Percentiles rank a stretch among this genome's conserved stretches.
Evolutionary conservation across 1,140 invertebrate species (phyloP).

Genomic region (Teleopsis dalmanni): DNA sequence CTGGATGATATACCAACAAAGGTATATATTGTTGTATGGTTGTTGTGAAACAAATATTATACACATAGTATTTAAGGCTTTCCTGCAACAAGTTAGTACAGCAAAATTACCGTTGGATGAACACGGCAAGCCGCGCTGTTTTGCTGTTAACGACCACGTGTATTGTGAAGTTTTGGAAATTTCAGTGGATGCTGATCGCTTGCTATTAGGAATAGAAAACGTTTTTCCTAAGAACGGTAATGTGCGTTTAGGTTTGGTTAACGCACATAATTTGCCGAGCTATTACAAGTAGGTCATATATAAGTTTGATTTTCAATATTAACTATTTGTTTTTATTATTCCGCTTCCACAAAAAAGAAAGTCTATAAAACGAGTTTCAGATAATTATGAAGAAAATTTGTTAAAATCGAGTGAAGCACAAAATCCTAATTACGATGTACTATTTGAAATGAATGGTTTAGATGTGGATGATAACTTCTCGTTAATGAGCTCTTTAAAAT

Average conservation of each 20-base stretch:
- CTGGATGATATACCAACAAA: slow-evolving; percentile 78
- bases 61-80: neutral
- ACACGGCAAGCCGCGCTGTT: slow-evolving; percentile 68
- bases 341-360: too few relatives aligned
- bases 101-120: slow-evolving; percentile 50
- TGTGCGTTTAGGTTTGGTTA: slow-evolving; percentile 72
- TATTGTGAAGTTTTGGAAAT: slow-evolving; percentile 84
- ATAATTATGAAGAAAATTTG: slow-evolving; percentile 70
- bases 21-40: too few relatives aligned
- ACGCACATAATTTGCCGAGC: slow-evolving; percentile 74
- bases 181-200: slow-evolving; percentile 76
- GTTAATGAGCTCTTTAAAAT: slow-evolving; percentile 63
- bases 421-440: slow-evolving; percentile 70
- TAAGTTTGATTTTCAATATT: too few relatives aligned
- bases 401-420: slow-evolving; percentile 78
- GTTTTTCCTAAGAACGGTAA: slow-evolving; percentile 59
- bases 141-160: slow-evolving; percentile 73
- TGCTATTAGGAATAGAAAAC: slow-evolving; percentile 79
- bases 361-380: slow-evolving; percentile 31
- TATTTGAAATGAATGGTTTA: slow-evolving; percentile 31
- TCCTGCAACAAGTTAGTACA: neutral
- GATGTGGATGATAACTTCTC: slow-evolving; percentile 49
- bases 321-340: too few relatives aligned
- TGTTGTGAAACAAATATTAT: too few relatives aligned
- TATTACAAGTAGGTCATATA: slow-evolving; percentile 73